Percentiles rank a stretch among this genome's conserved stretches.
These are phyloP conservation scores for Nymphalis urticae DNA, from an alignment of 2,888 invertebrate genomes.

Conservation along the genomic window DNA sequence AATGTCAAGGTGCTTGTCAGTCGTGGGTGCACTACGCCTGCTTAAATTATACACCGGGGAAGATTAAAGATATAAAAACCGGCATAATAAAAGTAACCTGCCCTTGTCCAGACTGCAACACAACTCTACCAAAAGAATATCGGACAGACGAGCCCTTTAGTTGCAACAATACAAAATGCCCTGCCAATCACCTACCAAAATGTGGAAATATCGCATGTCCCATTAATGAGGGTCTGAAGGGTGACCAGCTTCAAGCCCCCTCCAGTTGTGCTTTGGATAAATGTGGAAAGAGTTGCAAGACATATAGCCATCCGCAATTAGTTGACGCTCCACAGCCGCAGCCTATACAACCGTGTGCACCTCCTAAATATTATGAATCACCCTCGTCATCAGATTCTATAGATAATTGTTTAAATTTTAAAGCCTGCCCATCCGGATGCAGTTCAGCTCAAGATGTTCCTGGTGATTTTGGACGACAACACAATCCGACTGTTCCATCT, in stretches of 20 bases:
- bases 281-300: constrained; percentile 52
- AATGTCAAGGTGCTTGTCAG: constrained; percentile 65
- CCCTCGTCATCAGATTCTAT: constrained; percentile 27
- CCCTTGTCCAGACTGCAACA: constrained; percentile 70
- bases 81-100: constrained; percentile 64
- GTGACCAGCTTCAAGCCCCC: constrained; percentile 32
- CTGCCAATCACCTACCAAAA: constrained; percentile 56
- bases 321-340: constrained; percentile 23
- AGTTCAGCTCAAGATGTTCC: constrained; percentile 38
- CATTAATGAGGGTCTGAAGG: constrained; percentile 35
- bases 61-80: constrained; percentile 63
- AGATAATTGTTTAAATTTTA: constrained; percentile 31
- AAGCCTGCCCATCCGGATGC: constrained; percentile 41
- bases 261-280: constrained; percentile 43
- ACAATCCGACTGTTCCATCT: constrained; percentile 41
- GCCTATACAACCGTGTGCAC: constrained; percentile 23
- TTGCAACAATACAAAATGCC: constrained; percentile 57
- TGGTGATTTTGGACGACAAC: constrained; percentile 42
- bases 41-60: constrained; percentile 66
- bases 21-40: constrained; percentile 68
- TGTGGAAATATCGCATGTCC: constrained; percentile 48
- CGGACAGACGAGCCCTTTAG: constrained; percentile 53
- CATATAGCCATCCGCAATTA: constrained; percentile 42
- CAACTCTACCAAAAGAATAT: constrained; percentile 53
- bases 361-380: constrained; percentile 18